Base-by-base conservation (phyloP, 2,888 invertebrate genomes). In the Meliscaeva auricollis region DNA sequence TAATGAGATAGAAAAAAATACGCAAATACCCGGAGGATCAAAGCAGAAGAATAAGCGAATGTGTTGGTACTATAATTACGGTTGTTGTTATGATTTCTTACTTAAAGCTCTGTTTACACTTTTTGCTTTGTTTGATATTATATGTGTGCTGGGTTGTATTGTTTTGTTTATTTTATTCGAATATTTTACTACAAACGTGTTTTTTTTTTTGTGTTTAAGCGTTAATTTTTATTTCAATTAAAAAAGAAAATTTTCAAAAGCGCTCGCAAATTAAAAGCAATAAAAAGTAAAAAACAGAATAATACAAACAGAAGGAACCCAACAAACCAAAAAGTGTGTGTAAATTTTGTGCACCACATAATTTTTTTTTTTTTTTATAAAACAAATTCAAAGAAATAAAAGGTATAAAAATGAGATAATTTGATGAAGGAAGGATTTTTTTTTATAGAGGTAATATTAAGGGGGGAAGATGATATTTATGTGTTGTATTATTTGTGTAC, bases 361-460 rank as follows among this genome's bases (percentile, higher is more conserved):
- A 44, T 38, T 20, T 38, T 38, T 38, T 38, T 35, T 35, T 35
- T 38, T 48, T 48, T 48, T 20, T 38, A 20, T 44, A 85, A 81
- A 85, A 85, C 85, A 85, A 80, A 85, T 80, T 85, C 80, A 85
- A 85, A 85, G 76, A 74, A 79, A 74, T 58, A 73, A 66, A 30
- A 66, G 20, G 32, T 32, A 50, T 30, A 13, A 73, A 38, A 68
- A 72, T 56, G 64, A 58, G 26, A 60, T 32, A 32, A 17, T 26
- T 56, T 62, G 30, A 54, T 68, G 74, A 77, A 50, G 62, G 22
- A 13, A 32, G 20, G 32, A 9, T 44, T 15, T 44, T 15, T 11
- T 44, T 15, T 44, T 15, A 15, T 44, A 15, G n/a, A 32, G 17
- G 64, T 13, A 56, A n/a, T n/a, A n/a, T n/a, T n/a, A 54, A 35